Evolutionary conservation across 2,888 invertebrate species (phyloP), one percentile per base, ranked within the genome.

Genomic region (Therioaphis trifolii): DNA sequence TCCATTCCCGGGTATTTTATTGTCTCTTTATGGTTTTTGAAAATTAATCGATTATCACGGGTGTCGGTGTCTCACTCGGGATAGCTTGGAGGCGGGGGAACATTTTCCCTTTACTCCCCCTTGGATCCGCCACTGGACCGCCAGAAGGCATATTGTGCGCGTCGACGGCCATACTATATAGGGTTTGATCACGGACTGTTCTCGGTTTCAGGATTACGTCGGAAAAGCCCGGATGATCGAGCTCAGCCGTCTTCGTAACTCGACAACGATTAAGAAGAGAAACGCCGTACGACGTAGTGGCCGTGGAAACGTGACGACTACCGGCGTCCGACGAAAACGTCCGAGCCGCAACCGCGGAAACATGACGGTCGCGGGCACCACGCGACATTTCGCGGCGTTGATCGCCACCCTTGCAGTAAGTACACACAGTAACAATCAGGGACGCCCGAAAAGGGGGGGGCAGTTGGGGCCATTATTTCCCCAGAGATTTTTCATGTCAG

Each of bases 171-270:
- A 29, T 63, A n/a, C n/a, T n/a, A n/a, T 63, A 7, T 9, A 1
- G 18, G 4, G 11, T 29, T 15, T 27, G 1, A 61, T 15, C 27
- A 27, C 14, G 12, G 15, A 27, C 7, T 35, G 18, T 71, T 80
- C 5, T 63, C 18, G 24, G 61, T 80, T 80, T 58, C 80, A 80
- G 80, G 80, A 46, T 49, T 49, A 35, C 21, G n/a, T 21, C 46
- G 61, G 72, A 80, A 29, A 72, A 80, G 15, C 71, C 80, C 24
- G 80, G 80, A 71, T 80, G 71, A 78, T 68, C 52, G 35, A 75
- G 58, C 12, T 58, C 12, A 35, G 11, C 52, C 18, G 21, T 11
- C 21, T 55, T 55, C 9, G 43, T 11, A 46, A 12, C 2, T 46
- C 46, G 46, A 9, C 43, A 11, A 14, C 46, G 46, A 2, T 1